Percentiles rank a stretch among this genome's conserved stretches.
phyloP scores from a whole-genome alignment of 2,888 invertebrate genomes.

The Diadegma fenestrale region DNA sequence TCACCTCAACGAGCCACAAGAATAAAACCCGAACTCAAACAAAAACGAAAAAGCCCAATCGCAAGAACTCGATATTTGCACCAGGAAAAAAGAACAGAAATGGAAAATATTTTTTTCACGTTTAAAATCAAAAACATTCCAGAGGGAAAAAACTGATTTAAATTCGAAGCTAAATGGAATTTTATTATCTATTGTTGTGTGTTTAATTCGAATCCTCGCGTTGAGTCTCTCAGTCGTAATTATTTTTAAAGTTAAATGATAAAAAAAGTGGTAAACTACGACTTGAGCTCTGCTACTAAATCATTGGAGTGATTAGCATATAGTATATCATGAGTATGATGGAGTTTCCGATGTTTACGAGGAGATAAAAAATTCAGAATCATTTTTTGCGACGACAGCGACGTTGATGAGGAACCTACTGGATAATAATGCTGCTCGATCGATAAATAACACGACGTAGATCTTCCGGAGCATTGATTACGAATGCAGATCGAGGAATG shows the following conservation, averaged over 20 bases:
- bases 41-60: background rate
- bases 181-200: background rate
- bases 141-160: background rate
- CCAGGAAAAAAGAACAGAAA: background rate
- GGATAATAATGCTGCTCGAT: background rate
- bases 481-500: slow-evolving; percentile 73
- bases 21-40: background rate
- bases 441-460: slow-evolving; percentile 53
- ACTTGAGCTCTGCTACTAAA: background rate
- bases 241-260: background rate
- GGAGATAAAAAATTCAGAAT: background rate
- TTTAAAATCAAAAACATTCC: too few species aligned
- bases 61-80: background rate
- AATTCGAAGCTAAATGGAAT: background rate
- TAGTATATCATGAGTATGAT: background rate
- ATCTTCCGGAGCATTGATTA: slow-evolving; percentile 76
- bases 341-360: background rate
- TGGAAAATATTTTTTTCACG: background rate
- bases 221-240: background rate
- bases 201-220: background rate
- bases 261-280: background rate
- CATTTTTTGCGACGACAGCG: background rate
- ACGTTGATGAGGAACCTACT: slow-evolving; percentile 21
- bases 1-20: background rate
- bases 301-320: background rate